Evolutionary conservation across 2,113 vertebrate species (phyloP), one percentile per base, ranked within the genome.

Genomic region (Gobio gobio): DNA sequence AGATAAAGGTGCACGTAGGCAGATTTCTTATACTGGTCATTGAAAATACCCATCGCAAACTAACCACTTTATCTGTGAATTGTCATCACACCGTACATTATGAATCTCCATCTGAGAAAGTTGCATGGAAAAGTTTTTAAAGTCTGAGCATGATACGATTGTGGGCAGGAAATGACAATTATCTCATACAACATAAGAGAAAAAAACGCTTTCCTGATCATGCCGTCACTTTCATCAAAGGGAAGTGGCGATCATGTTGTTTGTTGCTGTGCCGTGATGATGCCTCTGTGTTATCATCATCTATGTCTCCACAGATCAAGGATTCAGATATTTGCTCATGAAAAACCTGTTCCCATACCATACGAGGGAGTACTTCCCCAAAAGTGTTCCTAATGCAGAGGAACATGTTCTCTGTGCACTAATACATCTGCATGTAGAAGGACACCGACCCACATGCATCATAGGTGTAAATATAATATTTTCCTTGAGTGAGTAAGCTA

Each of bases 91-190:
- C 2, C 5, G 0, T 43, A 20, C 4, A 4, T 24, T 24, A 73
- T 73, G 22, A 10, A 3, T 73, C 29, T 66, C 29, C 64, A 22
- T 40, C 0, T 22, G 29, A 20, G 5, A 66, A 29, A 36, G 33
- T 70, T 12, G 20, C 36, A 12, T 43, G 22, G 18, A 70, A 70
- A 70, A 5, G 61, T 63, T 9, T 0, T 66, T 6, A 16, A 5
- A 20, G 10, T n/a, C 10, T 14, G 20, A 3, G 4, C 5, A 22
- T 77, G 75, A 58, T 12, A 29, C 12, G 1, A 10, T 58, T 58
- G 51, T 58, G 75, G 75, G 49, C 75, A 78, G 75, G 49, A 78
- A 22, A 36, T 36, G 51, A 77, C 26, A 58, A 49, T 7, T 3
- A 51, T 18, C 33, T 70, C 66, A 18, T 6, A 16, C 20, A 45